Evolutionary conservation across 2,888 invertebrate genomes (phyloP), one percentile per base, ranked within the genome.

Genomic region (Lysandra bellargus): DNA sequence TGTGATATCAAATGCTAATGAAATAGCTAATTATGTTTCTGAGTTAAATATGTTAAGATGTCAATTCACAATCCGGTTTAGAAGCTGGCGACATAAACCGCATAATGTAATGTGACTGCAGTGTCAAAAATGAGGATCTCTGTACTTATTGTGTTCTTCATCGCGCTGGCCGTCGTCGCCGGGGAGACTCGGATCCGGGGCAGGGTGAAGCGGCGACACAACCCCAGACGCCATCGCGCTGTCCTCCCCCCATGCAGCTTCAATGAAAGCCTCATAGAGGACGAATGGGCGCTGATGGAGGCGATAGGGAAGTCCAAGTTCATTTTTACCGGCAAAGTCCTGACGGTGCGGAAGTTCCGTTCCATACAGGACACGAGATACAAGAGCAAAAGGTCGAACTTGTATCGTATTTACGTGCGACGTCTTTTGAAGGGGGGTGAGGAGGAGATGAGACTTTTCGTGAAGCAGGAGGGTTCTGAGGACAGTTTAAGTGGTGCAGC

Each of bases 321-420:
- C 85, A 95, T 95, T 86, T 95, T 95, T 88, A 95, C 95, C 40
- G 95, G 90, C 60, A 95, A 95, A 91, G 95, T 95, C 85, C 85
- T 95, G 84, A 92, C 88, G 83, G 91, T 94, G 81, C 93, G 90
- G 83, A 93, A 92, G 84, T 88, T 90, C 83, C 90, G 89, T 82
- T 87, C 90, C 49, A 86, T 87, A 9, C 88, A 89, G 78, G 88
- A 86, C 78, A 82, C 83, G 64, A 84, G 85, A 60, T 57, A 57
- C 4, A 57, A 57, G 17, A 87, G 86, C 72, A 92, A 89, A 83
- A 89, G 90, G 82, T 92, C 92, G 57, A 93, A 94, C 87, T 86
- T 95, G 82, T 95, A 94, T 82, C 89, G 89, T 83, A 91, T 95
- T 85, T 90, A 92, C 85, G 87, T 95, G 85, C 89, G 95, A 64